These are phyloP conservation scores for Periparus ater DNA, from an alignment of 2,797 vertebrate species.

Conservation along the genomic window DNA sequence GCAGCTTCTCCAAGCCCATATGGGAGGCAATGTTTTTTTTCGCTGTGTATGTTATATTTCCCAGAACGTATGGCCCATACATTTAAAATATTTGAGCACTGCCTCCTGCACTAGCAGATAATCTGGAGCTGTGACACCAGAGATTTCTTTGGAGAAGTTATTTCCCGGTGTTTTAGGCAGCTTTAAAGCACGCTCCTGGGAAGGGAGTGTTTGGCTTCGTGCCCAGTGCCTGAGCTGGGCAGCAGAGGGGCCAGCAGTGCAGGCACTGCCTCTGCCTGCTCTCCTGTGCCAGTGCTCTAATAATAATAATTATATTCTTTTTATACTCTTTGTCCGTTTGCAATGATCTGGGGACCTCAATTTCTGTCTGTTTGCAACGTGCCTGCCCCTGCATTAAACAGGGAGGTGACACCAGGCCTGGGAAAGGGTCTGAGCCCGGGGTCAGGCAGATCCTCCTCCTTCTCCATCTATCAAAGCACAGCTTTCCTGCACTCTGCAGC, in stretches of 20 bases:
- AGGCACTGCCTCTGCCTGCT: fast-evolving
- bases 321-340: neutral
- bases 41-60: conserved; percentile 20
- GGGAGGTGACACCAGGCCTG: neutral
- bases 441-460: neutral
- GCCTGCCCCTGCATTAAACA: neutral
- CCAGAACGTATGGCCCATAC: conserved; percentile 58
- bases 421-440: neutral
- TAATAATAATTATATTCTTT: too few species aligned
- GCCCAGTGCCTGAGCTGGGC: neutral
- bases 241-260: neutral
- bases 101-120: conserved; percentile 36
- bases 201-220: neutral
- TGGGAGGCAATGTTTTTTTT: conserved; percentile 63
- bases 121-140: neutral
- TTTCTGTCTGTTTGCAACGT: neutral
- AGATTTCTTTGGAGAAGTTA: neutral
- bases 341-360: neutral
- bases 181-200: neutral
- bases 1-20: conserved; percentile 31
- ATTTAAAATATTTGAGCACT: conserved; percentile 24
- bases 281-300: neutral
- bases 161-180: neutral
- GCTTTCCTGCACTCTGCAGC: neutral
- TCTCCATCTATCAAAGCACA: neutral